phyloP scores from a whole-genome alignment of 2,797 vertebrate species.

The Lophius americanus region DNA sequence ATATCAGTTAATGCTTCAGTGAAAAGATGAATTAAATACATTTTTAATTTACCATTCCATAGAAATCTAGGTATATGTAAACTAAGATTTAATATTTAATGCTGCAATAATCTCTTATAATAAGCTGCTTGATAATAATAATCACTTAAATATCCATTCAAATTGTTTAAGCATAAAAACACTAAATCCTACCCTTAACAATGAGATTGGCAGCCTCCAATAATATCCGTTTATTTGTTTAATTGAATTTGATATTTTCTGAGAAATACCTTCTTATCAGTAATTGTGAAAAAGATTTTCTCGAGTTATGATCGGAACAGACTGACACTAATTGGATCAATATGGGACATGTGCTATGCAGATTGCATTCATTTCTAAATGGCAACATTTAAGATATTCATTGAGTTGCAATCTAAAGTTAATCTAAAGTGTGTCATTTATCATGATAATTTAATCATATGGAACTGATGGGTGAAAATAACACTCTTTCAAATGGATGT shows the following conservation, averaged over 20 bases:
- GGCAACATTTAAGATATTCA: slow-evolving; percentile 56
- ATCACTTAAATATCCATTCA: neutral
- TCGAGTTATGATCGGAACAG: slow-evolving; percentile 53
- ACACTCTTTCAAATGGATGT: slow-evolving; percentile 42
- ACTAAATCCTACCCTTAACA: neutral
- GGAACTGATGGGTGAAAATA: slow-evolving; percentile 65
- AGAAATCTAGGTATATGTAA: neutral
- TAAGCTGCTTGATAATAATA: neutral
- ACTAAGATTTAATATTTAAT: neutral
- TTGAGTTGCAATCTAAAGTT: slow-evolving; percentile 45
- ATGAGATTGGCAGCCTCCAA: slow-evolving; percentile 21
- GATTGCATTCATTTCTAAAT: slow-evolving; percentile 58
- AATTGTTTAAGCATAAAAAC: slow-evolving; percentile 8
- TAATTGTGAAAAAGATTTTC: slow-evolving; percentile 50
- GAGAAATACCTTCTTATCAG: slow-evolving; percentile 46
- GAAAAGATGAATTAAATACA: neutral
- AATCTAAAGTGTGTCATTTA: slow-evolving; percentile 63
- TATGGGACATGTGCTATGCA: slow-evolving; percentile 35
- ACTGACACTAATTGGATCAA: slow-evolving; percentile 51
- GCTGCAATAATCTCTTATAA: slow-evolving; percentile 1
- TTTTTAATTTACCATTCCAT: neutral
- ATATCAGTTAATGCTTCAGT: slow-evolving; percentile 23
- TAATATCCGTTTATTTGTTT: slow-evolving; percentile 40
- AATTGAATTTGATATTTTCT: slow-evolving; percentile 47
- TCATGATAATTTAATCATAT: slow-evolving; percentile 56